Conservation (phyloP, 2,797 vertebrate species). For the Distichodus sexfasciatus region DNA sequence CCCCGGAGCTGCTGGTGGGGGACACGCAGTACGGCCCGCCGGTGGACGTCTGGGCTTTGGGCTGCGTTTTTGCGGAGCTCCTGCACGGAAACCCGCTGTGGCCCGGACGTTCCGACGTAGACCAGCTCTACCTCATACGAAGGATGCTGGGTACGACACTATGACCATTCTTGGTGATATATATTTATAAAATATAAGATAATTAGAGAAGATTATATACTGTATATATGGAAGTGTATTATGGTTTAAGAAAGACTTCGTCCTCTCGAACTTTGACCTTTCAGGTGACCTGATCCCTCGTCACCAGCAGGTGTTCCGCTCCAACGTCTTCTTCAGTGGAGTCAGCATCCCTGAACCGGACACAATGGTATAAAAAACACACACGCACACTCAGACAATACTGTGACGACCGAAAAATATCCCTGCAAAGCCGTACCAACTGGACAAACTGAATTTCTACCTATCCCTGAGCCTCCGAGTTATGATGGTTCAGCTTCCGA, state of each 20-base stretch:
- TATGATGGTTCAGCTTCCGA: no score
- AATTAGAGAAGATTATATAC: no score
- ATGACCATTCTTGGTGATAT: no score
- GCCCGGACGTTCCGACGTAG: slow-evolving; percentile 87
- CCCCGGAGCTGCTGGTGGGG: slow-evolving; percentile 86
- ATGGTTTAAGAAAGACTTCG: not conserved
- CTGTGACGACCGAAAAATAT: not conserved
- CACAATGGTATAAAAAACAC: slow-evolving; percentile 66
- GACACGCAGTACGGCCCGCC: slow-evolving; percentile 85
- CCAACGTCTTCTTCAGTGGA: slow-evolving; percentile 85
- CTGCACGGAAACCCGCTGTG: slow-evolving; percentile 83
- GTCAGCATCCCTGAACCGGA: slow-evolving; percentile 86
- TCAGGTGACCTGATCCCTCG: slow-evolving; percentile 86
- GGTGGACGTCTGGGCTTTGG: slow-evolving; percentile 84
- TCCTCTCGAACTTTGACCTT: slow-evolving; percentile 8
- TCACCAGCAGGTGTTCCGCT: slow-evolving; percentile 84
- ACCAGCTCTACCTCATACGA: slow-evolving; percentile 86
- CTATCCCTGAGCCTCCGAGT: no score
- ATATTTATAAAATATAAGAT: no score
- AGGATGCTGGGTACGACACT: slow-evolving; percentile 79
- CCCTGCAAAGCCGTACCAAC: not conserved
- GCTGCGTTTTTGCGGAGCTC: slow-evolving; percentile 86
- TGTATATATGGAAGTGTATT: no score
- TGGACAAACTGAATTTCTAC: no score
- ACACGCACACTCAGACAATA: not conserved